Evolutionary conservation across 2,797 vertebrate genomes (phyloP).

Genomic region (Hafferia zeledoni): DNA sequence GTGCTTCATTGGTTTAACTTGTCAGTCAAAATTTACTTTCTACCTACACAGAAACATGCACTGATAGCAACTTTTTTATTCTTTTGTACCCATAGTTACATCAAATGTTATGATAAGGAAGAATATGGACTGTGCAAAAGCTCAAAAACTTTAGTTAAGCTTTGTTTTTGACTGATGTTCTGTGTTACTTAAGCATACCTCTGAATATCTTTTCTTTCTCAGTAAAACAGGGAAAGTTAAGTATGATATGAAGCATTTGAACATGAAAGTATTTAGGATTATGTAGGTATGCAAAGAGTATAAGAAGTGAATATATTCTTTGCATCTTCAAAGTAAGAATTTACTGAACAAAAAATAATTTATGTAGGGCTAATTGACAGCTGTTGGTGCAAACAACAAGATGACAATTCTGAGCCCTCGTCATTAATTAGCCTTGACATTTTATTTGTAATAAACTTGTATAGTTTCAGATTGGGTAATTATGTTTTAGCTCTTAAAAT

Average conservation of each 20-base stretch:
- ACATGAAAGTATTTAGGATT: background rate
- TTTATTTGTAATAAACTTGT: background rate
- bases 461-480: background rate
- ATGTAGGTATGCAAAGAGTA: background rate
- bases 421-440: background rate
- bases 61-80: background rate
- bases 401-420: background rate
- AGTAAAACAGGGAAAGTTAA: background rate
- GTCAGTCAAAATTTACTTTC: background rate
- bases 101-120: background rate
- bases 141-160: background rate
- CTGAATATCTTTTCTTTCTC: background rate
- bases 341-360: background rate
- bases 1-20: background rate
- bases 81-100: background rate
- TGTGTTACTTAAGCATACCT: background rate
- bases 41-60: background rate
- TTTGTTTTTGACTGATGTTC: background rate
- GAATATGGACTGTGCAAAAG: background rate
- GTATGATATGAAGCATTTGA: background rate
- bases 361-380: background rate
- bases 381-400: background rate
- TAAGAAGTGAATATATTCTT: background rate
- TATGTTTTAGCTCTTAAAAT: background rate
- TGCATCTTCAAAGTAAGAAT: background rate